Evolutionary conservation across 2,888 invertebrate species (phyloP).

Genomic region (Drosophila nr. perissopoda): DNA sequence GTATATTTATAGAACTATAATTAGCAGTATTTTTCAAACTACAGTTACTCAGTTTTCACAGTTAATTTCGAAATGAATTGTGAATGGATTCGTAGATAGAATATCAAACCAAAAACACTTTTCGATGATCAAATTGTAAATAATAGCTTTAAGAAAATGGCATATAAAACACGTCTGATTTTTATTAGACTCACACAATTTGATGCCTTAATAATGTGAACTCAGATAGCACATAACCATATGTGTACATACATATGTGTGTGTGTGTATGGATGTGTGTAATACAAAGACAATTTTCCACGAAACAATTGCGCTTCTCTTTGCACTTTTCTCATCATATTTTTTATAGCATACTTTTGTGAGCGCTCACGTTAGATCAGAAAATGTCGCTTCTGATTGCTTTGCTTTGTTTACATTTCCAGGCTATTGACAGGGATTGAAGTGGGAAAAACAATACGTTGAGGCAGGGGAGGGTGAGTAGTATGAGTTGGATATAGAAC

Average conservation of each 20-base stretch:
- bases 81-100: background rate
- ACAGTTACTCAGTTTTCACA: background rate
- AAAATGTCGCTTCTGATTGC: conserved; percentile 75
- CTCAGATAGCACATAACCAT: background rate
- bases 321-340: conserved; percentile 65
- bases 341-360: conserved; percentile 76
- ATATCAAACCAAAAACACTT: background rate
- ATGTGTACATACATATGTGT: background rate
- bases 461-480: conserved; percentile 3
- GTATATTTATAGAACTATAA: background rate
- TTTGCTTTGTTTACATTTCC: conserved; percentile 77
- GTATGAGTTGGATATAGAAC: conserved; percentile 9
- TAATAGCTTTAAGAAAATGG: background rate
- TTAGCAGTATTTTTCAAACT: background rate
- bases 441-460: conserved; percentile 54
- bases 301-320: conserved; percentile 38
- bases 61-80: background rate
- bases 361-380: conserved; percentile 65
- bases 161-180: conserved; percentile 1
- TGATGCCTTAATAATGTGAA: conserved; percentile 34
- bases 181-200: conserved; percentile 9
- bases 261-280: background rate
- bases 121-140: background rate
- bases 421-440: conserved; percentile 64
- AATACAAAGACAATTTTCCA: background rate